These are phyloP conservation scores for Coelogynopora nodosa DNA, from an alignment of 2,888 invertebrate species.

Conservation along the genomic window DNA sequence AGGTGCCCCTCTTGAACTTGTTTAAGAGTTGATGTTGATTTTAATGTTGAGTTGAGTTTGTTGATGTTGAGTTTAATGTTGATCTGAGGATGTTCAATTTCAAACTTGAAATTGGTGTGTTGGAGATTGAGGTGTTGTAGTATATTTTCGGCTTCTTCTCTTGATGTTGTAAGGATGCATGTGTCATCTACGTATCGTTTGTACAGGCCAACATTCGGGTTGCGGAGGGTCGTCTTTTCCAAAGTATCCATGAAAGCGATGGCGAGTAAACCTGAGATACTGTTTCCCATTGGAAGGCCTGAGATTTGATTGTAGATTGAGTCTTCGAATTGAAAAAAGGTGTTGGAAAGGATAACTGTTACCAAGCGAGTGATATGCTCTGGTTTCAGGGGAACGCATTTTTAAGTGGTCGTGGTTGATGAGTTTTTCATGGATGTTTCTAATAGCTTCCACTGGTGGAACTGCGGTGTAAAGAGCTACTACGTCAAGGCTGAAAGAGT, in stretches of 20 bases:
- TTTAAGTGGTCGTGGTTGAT: slow-evolving; percentile 4
- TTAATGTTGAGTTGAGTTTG: too few species aligned
- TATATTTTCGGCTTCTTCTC: too few species aligned
- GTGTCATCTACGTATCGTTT: too few species aligned
- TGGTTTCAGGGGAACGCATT: slow-evolving; percentile 7
- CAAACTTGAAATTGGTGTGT: too few species aligned
- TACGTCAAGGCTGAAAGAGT: slow-evolving; percentile 10
- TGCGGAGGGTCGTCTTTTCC: too few species aligned
- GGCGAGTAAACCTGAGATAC: not conserved
- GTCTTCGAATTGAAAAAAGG: not conserved
- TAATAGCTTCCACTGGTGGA: not conserved
- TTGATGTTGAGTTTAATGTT: too few species aligned
- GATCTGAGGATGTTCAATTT: too few species aligned
- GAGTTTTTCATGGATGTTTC: not conserved
- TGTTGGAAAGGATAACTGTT: not conserved
- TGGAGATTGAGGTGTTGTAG: too few species aligned
- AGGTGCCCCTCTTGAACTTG: too few species aligned
- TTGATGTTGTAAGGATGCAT: too few species aligned
- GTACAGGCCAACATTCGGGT: too few species aligned
- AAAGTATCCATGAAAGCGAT: not conserved
- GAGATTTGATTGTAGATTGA: slow-evolving; percentile 11
- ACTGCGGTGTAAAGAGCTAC: slow-evolving; percentile 25
- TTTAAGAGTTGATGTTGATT: too few species aligned
- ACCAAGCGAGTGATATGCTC: not conserved
- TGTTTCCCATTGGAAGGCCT: slow-evolving; percentile 27